Base-by-base conservation (phyloP, 2,113 vertebrate genomes). In the Brevimyrus niger region DNA sequence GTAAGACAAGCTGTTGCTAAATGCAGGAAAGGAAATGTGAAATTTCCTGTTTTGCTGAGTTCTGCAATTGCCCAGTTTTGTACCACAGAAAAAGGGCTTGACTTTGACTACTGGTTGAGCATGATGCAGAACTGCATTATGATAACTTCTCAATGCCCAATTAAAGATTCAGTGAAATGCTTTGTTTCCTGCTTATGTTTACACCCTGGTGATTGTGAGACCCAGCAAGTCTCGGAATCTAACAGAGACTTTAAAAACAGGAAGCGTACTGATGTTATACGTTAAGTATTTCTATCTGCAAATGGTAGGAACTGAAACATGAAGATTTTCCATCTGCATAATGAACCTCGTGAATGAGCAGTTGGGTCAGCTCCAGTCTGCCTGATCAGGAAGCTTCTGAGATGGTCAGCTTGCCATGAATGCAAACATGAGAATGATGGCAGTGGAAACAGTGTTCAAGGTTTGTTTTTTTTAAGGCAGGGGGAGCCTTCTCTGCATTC, bases 41-140 rank as follows among this genome's bases (percentile, higher is more conserved):
- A 95, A 96, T 96, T 96, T 96, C 96, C 96, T 96, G 96, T 96
- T 96, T 95, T 96, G 94, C 92, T 94, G 86, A 94, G 93, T 94
- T 95, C 92, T 94, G 94, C 94, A 96, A 95, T 94, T 96, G 95
- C 93, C 93, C 95, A 94, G 93, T 93, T 94, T 91, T 92, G 92
- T 89, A 92, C 92, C 92, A 95, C 86, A 90, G 4, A 93, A 92
- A 42, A 91, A 90, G 92, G 92, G 90, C 92, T 90, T 89, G 90
- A 93, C 89, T 90, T 92, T 92, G 94, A 93, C 91, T 92, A 92
- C 93, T 90, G 92, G 90, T 92, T 90, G 85, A 21, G 31, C 6
- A 50, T 48, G 53, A 92, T 10, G 88, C 80, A 90, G 87, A 92
- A 89, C 91, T 89, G 69, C 47, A 91, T 85, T 8, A 76, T 35